phyloP scores from a whole-genome alignment of 2,113 vertebrate genomes.

The Platysternon megacephalum region DNA sequence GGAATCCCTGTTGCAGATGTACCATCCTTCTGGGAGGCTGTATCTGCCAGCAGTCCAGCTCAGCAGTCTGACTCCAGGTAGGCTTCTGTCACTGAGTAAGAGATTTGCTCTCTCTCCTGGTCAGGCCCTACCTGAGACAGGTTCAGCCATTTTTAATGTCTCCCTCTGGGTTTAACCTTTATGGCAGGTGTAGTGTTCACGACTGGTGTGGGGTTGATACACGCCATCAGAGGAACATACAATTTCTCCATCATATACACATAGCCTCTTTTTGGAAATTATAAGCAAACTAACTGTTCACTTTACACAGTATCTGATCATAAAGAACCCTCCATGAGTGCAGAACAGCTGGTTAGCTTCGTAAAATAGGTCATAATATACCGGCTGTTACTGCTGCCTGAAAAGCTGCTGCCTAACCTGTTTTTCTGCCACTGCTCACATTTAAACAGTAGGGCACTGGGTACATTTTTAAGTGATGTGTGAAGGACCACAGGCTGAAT shows the following conservation, averaged over 20 bases:
- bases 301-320: not conserved
- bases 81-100: not conserved
- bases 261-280: accelerated
- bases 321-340: not conserved
- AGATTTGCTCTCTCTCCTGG: not conserved
- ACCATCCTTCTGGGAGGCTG: not conserved
- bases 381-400: not conserved
- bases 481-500: not conserved
- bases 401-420: not conserved
- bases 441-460: not conserved
- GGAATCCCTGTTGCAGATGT: not conserved
- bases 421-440: not conserved
- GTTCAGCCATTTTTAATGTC: not conserved
- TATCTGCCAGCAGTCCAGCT: not conserved
- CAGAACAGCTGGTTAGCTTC: not conserved
- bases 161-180: not conserved
- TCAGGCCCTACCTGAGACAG: too few relatives aligned
- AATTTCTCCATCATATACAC: not conserved
- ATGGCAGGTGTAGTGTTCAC: not conserved
- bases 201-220: not conserved
- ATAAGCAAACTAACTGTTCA: not conserved
- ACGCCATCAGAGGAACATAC: not conserved
- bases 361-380: not conserved
- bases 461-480: not conserved
- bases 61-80: not conserved